phyloP scores from a whole-genome alignment of 2,888 invertebrate species.

The Agrilus cyanescens region DNA sequence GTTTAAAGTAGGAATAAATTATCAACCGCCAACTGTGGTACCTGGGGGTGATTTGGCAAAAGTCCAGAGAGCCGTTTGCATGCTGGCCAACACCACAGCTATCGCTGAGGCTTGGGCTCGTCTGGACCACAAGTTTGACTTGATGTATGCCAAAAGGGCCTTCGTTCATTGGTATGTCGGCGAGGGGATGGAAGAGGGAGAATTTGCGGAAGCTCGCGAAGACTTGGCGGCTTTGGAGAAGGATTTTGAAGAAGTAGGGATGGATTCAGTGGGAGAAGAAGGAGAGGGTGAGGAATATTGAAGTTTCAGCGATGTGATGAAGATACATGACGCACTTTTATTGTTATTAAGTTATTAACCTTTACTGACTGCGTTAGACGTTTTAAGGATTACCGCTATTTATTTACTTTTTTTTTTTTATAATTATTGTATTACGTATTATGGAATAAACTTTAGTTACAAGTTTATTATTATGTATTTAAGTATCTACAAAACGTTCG shows the following conservation, averaged over 20 bases:
- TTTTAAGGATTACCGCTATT: no score
- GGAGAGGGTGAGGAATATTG: constrained; percentile 28
- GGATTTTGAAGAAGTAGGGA: constrained; percentile 60
- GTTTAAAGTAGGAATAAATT: constrained; percentile 37
- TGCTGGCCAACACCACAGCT: constrained; percentile 65
- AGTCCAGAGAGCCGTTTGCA: constrained; percentile 90
- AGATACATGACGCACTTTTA: no score
- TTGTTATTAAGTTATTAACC: no score
- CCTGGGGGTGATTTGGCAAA: constrained; percentile 59
- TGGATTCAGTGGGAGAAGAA: constrained; percentile 44
- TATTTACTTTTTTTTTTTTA: no score
- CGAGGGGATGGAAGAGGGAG: constrained; percentile 70
- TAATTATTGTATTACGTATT: no score
- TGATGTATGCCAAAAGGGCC: constrained; percentile 57
- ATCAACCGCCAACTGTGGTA: constrained; percentile 37
- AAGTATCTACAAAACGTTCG: no score
- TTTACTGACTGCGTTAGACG: no score
- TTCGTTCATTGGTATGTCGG: constrained; percentile 70
- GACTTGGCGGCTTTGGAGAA: constrained; percentile 58
- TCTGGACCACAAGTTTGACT: constrained; percentile 54
- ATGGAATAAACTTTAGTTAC: no score
- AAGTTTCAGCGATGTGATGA: no score
- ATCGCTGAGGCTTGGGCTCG: constrained; percentile 57
- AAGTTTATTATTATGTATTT: no score
- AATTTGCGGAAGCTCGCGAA: constrained; percentile 66